A percentile compares a stretch with the other conserved stretches of the same genome.
These are phyloP conservation scores for Parotia lawesii DNA, from an alignment of 2,113 vertebrate genomes.

Conservation along the genomic window DNA sequence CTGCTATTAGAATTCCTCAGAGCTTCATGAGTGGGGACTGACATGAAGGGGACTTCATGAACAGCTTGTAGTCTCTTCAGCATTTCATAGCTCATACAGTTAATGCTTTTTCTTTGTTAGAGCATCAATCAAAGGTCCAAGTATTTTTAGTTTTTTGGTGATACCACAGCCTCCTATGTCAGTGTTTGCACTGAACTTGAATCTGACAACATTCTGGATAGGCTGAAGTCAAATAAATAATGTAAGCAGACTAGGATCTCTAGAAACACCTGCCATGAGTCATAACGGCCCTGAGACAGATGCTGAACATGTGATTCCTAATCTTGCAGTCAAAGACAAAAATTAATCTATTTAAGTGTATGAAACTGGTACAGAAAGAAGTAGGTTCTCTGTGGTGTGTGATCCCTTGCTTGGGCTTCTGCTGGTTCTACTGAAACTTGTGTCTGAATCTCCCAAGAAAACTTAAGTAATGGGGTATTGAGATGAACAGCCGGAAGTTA, in stretches of 20 bases:
- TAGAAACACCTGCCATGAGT: not conserved
- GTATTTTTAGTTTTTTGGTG: not conserved
- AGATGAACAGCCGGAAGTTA: not conserved
- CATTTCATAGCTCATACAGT: not conserved
- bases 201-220: not conserved
- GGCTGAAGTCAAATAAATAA: not conserved
- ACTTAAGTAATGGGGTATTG: not conserved
- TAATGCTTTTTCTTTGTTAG: not conserved
- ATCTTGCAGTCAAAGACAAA: not conserved
- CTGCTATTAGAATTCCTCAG: not conserved
- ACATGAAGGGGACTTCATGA: rapidly evolving
- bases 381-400: not conserved
- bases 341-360: not conserved
- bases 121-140: not conserved
- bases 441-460: not conserved
- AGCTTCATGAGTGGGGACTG: not conserved
- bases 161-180: not conserved
- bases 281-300: not conserved
- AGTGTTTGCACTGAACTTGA: not conserved
- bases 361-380: not conserved
- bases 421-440: not conserved
- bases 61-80: not conserved
- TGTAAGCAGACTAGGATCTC: not conserved
- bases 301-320: not conserved
- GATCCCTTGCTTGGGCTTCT: not conserved